Evolutionary conservation across 2,888 invertebrate genomes (phyloP).

Genomic region (Netelia inedita): DNA sequence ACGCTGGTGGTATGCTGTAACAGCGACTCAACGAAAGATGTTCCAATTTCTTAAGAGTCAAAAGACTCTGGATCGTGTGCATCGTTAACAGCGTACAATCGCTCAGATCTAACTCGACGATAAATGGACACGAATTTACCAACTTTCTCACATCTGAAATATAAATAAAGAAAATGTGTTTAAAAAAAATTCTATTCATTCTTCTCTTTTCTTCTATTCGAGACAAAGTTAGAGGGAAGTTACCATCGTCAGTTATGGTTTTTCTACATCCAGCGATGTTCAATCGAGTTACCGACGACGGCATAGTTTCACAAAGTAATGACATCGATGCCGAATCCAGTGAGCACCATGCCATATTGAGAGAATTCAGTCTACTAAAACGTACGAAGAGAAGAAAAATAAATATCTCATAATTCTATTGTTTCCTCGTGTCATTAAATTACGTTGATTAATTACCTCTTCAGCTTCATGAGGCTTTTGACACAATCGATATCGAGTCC

Average conservation of each 20-base stretch:
- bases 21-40: constrained; percentile 93
- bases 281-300: constrained; percentile 89
- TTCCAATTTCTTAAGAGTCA: constrained; percentile 88
- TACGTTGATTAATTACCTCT: constrained; percentile 78
- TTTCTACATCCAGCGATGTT: constrained; percentile 94
- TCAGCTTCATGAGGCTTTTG: constrained; percentile 86
- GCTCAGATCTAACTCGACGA: constrained; percentile 95
- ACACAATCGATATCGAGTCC: constrained; percentile 90
- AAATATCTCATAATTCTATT: neutral
- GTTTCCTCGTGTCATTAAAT: neutral
- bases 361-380: constrained; percentile 87
- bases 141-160: constrained; percentile 90
- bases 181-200: neutral
- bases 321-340: constrained; percentile 88
- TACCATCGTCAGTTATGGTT: constrained; percentile 91
- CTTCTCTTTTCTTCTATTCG: neutral
- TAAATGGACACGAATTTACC: constrained; percentile 88
- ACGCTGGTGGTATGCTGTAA: constrained; percentile 90
- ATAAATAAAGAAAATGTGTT: constrained; percentile 41
- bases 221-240: constrained; percentile 80
- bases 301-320: constrained; percentile 88
- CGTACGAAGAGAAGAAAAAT: constrained; percentile 5
- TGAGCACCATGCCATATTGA: constrained; percentile 94
- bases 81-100: constrained; percentile 92
- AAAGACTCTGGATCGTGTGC: constrained; percentile 87